Evolutionary conservation across 1,140 invertebrate genomes (phyloP).

Genomic region (Wiebesia pumilae): DNA sequence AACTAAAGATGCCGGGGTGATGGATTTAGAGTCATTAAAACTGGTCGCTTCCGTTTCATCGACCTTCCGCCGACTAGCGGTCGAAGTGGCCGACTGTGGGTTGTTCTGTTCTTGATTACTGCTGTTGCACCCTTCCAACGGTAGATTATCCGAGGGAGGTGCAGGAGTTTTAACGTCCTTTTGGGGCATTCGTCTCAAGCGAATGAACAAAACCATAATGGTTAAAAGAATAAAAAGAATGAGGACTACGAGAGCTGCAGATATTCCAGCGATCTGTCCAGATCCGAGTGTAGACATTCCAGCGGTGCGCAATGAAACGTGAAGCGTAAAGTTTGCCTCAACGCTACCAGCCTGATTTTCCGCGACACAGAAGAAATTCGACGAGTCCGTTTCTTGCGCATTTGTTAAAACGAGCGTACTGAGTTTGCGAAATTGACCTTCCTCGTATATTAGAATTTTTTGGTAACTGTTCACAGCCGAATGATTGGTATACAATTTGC

Average conservation of each 20-base stretch:
- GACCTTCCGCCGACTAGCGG: constrained; percentile 61
- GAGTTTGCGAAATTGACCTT: constrained; percentile 81
- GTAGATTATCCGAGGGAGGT: constrained; percentile 77
- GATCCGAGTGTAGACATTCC: constrained; percentile 87
- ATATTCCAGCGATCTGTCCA: constrained; percentile 89
- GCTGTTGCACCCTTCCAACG: constrained; percentile 63
- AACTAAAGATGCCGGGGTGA: constrained; percentile 64
- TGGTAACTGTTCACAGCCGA: constrained; percentile 87
- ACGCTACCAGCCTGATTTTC: constrained; percentile 93
- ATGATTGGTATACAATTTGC: constrained; percentile 86
- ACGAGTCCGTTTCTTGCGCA: constrained; percentile 90
- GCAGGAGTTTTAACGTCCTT: constrained; percentile 85
- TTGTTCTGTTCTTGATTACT: constrained; percentile 45
- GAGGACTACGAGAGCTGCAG: constrained; percentile 86
- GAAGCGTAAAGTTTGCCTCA: constrained; percentile 92
- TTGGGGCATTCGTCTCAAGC: constrained; percentile 81
- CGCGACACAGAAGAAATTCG: constrained; percentile 92
- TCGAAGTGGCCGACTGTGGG: constrained; percentile 59
- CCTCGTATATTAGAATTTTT: constrained; percentile 86
- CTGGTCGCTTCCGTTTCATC: constrained; percentile 70
- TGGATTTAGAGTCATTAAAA: constrained; percentile 64
- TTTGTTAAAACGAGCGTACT: constrained; percentile 89
- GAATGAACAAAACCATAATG: constrained; percentile 83
- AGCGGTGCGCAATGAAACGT: constrained; percentile 84
- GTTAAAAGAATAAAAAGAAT: constrained; percentile 85